Percentiles rank a stretch among this genome's conserved stretches.
Evolutionary conservation across 2,888 invertebrate genomes (phyloP).

Genomic region (Brachypalpus laphriformis): DNA sequence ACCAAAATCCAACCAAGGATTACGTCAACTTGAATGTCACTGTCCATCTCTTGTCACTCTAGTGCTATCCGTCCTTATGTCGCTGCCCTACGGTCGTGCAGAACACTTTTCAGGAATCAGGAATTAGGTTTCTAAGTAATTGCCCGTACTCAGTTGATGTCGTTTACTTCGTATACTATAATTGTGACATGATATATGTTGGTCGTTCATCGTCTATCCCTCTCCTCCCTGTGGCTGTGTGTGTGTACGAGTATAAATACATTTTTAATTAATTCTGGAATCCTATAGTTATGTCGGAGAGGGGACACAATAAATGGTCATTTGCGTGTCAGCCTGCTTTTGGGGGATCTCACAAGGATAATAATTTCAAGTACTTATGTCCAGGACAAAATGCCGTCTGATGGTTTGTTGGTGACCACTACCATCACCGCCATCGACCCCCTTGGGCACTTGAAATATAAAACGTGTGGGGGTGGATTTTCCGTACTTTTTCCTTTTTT

Average conservation of each 20-base stretch:
- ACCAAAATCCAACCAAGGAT: conserved; percentile 56
- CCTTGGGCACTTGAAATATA: conserved; percentile 39
- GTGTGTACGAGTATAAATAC: conserved; percentile 45
- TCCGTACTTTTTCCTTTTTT: neutral
- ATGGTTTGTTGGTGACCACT: conserved; percentile 53
- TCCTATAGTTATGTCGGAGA: conserved; percentile 46
- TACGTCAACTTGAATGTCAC: conserved; percentile 55
- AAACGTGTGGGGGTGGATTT: conserved; percentile 29
- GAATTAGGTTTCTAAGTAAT: conserved; percentile 68
- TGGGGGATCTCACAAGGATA: conserved; percentile 47
- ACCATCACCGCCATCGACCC: conserved; percentile 16
- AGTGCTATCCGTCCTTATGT: neutral
- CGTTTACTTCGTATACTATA: conserved; percentile 42
- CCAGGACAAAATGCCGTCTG: conserved; percentile 40
- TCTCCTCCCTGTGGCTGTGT: neutral
- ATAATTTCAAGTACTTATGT: conserved; percentile 69
- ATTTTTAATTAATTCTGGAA: conserved; percentile 71
- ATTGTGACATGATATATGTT: conserved; percentile 64
- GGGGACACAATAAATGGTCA: conserved; percentile 54
- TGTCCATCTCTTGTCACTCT: conserved; percentile 35
- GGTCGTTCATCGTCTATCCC: conserved; percentile 7
- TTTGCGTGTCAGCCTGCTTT: conserved; percentile 54
- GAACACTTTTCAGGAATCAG: conserved; percentile 47
- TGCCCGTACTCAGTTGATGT: conserved; percentile 61
- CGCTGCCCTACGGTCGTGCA: neutral